phyloP scores from a whole-genome alignment of 2,888 invertebrate species.

The Lasioglossum malachurum region DNA sequence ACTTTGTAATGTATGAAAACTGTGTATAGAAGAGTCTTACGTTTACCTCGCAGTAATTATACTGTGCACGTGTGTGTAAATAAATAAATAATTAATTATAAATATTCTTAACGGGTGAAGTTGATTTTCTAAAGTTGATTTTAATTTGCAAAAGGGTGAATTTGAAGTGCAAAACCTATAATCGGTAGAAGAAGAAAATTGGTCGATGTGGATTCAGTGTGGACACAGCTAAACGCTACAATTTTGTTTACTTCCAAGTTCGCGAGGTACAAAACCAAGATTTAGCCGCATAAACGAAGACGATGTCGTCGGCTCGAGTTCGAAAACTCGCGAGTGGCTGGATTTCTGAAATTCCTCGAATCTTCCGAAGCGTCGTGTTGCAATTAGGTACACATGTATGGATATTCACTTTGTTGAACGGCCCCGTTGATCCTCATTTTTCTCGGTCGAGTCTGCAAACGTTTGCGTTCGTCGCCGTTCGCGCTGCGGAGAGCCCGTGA shows the following conservation, averaged over 20 bases:
- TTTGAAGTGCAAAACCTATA: too few relatives aligned
- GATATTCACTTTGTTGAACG: slow-evolving; percentile 12
- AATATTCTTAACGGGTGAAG: too few relatives aligned
- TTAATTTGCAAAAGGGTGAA: too few relatives aligned
- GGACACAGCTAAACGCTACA: background rate
- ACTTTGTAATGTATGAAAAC: too few relatives aligned
- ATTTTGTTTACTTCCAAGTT: background rate
- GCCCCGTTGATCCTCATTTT: slow-evolving; percentile 37
- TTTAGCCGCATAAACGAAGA: background rate
- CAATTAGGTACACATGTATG: background rate
- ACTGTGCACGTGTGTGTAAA: too few relatives aligned
- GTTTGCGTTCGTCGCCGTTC: slow-evolving; percentile 39
- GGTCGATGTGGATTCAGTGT: background rate
- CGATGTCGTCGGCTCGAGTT: background rate
- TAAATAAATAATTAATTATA: too few relatives aligned
- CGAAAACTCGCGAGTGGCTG: background rate
- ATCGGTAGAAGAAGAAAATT: too few relatives aligned
- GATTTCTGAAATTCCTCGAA: slow-evolving; percentile 5
- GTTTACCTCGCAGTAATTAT: too few relatives aligned
- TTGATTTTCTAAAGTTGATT: too few relatives aligned
- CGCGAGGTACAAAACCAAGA: background rate
- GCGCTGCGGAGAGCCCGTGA: slow-evolving; percentile 24
- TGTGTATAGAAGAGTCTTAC: too few relatives aligned
- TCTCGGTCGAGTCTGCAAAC: slow-evolving; percentile 47
- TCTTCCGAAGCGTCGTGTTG: background rate